Percentiles rank a stretch among this genome's conserved stretches.
Evolutionary conservation across 2,113 vertebrate species (phyloP).

Genomic region (Gnathonemus echidnorhynchus): DNA sequence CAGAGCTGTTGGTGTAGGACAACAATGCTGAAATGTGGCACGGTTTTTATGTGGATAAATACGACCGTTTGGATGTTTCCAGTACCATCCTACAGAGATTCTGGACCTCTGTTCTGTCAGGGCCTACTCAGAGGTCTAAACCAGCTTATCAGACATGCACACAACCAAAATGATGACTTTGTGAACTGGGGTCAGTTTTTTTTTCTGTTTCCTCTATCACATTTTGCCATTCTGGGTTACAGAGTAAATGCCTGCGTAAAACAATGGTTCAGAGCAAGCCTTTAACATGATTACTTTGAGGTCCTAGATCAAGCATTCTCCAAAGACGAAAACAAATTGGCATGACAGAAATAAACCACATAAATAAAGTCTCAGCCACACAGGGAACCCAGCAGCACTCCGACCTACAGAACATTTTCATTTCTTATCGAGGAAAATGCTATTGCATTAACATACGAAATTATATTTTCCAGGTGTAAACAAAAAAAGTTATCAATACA

Average conservation of each 20-base stretch:
- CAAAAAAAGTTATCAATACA: not conserved
- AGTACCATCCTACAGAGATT: not conserved
- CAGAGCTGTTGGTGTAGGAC: not conserved
- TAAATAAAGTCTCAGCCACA: not conserved
- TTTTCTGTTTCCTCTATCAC: not conserved
- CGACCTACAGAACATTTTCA: not conserved
- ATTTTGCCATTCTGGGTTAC: not conserved
- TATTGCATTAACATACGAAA: not conserved
- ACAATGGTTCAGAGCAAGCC: not conserved
- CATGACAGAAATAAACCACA: not conserved
- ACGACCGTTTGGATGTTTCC: not conserved
- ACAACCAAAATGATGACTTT: not conserved
- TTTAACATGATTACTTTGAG: constrained; percentile 9
- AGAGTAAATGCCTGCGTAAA: not conserved
- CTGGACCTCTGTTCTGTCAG: not conserved
- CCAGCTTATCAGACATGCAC: not conserved
- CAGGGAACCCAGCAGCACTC: not conserved
- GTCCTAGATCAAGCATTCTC: not conserved
- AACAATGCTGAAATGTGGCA: not conserved
- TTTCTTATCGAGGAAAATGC: not conserved
- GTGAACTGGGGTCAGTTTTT: not conserved
- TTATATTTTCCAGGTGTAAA: not conserved
- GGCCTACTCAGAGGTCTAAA: not conserved
- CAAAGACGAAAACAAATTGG: not conserved
- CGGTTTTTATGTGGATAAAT: not conserved